Evolutionary conservation across 2,797 vertebrate genomes (phyloP).

Genomic region (Enteromius mattozi): DNA sequence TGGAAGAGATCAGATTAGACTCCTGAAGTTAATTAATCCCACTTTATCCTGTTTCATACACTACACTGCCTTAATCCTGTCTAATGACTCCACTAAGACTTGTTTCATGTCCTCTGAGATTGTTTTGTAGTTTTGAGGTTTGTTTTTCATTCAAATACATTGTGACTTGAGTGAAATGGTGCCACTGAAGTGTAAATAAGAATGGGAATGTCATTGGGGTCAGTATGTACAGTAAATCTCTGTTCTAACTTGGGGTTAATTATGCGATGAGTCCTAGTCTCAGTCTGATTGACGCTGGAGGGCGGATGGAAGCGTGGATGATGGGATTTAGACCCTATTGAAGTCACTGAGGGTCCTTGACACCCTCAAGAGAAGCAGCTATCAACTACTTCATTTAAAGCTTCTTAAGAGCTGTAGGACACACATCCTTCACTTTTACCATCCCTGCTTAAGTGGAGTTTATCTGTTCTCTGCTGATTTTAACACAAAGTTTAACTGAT

Average conservation of each 20-base stretch:
- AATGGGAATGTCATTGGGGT: neutral
- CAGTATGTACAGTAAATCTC: conserved; percentile 21
- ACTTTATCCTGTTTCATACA: conserved; percentile 59
- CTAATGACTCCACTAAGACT: conserved; percentile 51
- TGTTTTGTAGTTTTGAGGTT: conserved; percentile 27
- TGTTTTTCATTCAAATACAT: conserved; percentile 28
- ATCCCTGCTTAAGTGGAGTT: conserved; percentile 6
- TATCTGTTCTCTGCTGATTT: conserved; percentile 1
- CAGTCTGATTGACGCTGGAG: conserved; percentile 84
- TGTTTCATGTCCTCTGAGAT: conserved; percentile 8
- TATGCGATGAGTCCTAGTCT: conserved; percentile 60
- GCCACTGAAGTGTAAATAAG: conserved; percentile 6
- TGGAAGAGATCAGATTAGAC: conserved; percentile 49
- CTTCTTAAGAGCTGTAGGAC: conserved; percentile 79
- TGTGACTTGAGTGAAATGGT: neutral
- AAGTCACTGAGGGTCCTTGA: conserved; percentile 87
- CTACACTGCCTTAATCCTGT: conserved; percentile 57
- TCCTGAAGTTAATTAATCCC: conserved; percentile 61
- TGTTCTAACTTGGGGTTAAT: conserved; percentile 35
- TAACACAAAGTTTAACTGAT: neutral
- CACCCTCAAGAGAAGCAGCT: conserved; percentile 76
- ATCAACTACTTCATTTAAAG: conserved; percentile 79
- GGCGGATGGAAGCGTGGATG: conserved; percentile 86
- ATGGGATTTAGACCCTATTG: conserved; percentile 90
- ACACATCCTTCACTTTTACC: conserved; percentile 33